A percentile compares a stretch with the other conserved stretches of the same genome.
These are phyloP conservation scores for Ectemnius continuus DNA, from an alignment of 2,888 invertebrate species.

Conservation along the genomic window DNA sequence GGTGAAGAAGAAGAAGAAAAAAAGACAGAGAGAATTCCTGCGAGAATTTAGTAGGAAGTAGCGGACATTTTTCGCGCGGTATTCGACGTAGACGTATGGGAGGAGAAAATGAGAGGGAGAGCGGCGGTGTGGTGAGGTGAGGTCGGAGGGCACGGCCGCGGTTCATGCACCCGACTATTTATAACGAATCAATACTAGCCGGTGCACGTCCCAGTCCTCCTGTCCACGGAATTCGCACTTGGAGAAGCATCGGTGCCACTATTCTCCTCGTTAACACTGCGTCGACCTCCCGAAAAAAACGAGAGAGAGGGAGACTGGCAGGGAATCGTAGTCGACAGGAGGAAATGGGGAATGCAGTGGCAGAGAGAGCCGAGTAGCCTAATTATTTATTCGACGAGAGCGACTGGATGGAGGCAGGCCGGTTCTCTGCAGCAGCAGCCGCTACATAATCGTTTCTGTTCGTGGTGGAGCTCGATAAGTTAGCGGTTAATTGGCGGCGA, in stretches of 20 bases:
- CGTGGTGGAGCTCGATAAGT: slow-evolving; percentile 22
- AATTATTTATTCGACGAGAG: no score
- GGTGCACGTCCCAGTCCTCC: slow-evolving; percentile 51
- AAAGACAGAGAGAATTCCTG: not conserved
- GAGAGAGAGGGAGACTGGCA: slow-evolving; percentile 16
- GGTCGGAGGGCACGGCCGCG: slow-evolving; percentile 11
- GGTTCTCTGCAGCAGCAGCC: slow-evolving; percentile 17
- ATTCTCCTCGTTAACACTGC: slow-evolving; percentile 18
- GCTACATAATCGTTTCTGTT: slow-evolving; percentile 37
- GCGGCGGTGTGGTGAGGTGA: not conserved
- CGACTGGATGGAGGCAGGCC: not conserved
- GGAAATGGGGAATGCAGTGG: no score
- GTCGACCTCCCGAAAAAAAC: not conserved
- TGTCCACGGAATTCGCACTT: slow-evolving; percentile 40
- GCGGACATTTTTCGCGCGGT: no score
- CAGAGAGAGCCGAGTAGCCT: no score
- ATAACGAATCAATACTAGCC: slow-evolving; percentile 63
- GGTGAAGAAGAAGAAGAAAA: no score
- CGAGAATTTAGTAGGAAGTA: no score
- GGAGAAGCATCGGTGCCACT: slow-evolving; percentile 24
- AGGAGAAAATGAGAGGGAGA: not conserved
- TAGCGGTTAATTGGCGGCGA: slow-evolving; percentile 38
- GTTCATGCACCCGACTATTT: slow-evolving; percentile 63
- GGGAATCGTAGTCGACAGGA: no score
- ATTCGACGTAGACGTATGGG: not conserved